Base-by-base conservation (phyloP, 2,797 vertebrate species). In the Dendrocincla tyrannina region DNA sequence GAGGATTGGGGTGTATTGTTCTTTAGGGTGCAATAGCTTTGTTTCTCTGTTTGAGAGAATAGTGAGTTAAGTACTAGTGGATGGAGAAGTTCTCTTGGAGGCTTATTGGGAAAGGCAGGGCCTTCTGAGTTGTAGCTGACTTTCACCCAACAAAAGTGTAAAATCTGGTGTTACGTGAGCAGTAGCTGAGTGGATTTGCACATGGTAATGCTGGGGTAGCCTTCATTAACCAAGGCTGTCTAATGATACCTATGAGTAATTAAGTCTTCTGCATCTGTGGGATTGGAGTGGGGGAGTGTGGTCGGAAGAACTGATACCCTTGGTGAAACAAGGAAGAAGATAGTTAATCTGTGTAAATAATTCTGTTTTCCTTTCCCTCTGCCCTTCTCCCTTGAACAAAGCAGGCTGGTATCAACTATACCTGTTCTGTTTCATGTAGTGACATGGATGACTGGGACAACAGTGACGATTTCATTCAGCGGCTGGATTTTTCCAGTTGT, bases 401-500 rank as follows among this genome's bases (percentile, higher is more conserved):
- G 17, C 70, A 93, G 89, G 77, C 83, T 53, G 60, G 6, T 9
- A 56, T 72, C 73, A 64, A 52, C 56, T 63, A 9, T 33, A n/a
- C 47, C 60, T 60, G 13, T 60, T 79, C 32, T 47, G 10, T 80
- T 78, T 94, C 19, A 24, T 63, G 17, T 55, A 55, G 42, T 81
- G 87, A 91, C 28, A 98, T 98, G 98, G 97, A 93, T 63, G 96
- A 97, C 24, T 89, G 59, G 93, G 96, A 87, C 15, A 88, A 63
- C 76, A 93, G 96, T 5, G 94, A 97, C 0, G 97, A 97, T 10
- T 95, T 98, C 28, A 94, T 97, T 94, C 98, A 99, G 98, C 97
- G 93, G 83, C 96, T 99, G 87, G 98, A 98, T 91, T 99, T 99
- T 85, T 98, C 98, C 22, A 98, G 97, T 56, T 92, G 93, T 53